phyloP scores from a whole-genome alignment of 2,113 vertebrate species.

The Lontra canadensis region DNA sequence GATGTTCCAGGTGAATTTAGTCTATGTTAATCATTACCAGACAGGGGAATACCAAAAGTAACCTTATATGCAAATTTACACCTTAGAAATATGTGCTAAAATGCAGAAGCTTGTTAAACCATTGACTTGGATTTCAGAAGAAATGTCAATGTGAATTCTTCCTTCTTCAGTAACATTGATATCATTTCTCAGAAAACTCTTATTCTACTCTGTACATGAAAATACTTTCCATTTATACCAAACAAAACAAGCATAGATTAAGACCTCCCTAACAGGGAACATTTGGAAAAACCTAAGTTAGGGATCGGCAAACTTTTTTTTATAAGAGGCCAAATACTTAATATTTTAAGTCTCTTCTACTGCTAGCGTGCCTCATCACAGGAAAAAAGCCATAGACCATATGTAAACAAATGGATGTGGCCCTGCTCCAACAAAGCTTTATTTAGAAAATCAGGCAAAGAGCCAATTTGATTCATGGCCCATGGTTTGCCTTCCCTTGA shows the following conservation, averaged over 20 bases:
- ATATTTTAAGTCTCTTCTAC: constrained; percentile 13
- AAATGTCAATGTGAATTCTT: constrained; percentile 46
- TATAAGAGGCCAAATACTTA: not conserved
- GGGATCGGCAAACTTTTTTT: not conserved
- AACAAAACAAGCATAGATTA: not conserved
- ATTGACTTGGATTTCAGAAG: constrained; percentile 66
- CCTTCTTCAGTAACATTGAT: not conserved
- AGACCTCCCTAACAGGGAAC: not conserved
- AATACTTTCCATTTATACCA: constrained; percentile 29
- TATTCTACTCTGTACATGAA: not conserved
- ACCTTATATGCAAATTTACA: constrained; percentile 55
- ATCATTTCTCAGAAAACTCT: constrained; percentile 25
- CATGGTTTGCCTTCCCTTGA: not conserved
- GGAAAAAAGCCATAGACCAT: not conserved
- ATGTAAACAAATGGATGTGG: not conserved
- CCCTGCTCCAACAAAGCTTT: constrained; percentile 2
- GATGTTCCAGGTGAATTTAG: constrained; percentile 61
- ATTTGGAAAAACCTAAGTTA: not conserved
- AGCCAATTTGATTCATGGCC: not conserved
- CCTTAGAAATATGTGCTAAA: constrained; percentile 65
- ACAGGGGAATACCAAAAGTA: constrained; percentile 71
- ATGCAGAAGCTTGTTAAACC: constrained; percentile 55
- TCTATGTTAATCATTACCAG: constrained; percentile 68
- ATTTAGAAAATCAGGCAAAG: constrained; percentile 2
- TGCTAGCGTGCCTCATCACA: not conserved